Conservation (phyloP, 2,888 invertebrate species). For the Sympetrum striolatum region DNA sequence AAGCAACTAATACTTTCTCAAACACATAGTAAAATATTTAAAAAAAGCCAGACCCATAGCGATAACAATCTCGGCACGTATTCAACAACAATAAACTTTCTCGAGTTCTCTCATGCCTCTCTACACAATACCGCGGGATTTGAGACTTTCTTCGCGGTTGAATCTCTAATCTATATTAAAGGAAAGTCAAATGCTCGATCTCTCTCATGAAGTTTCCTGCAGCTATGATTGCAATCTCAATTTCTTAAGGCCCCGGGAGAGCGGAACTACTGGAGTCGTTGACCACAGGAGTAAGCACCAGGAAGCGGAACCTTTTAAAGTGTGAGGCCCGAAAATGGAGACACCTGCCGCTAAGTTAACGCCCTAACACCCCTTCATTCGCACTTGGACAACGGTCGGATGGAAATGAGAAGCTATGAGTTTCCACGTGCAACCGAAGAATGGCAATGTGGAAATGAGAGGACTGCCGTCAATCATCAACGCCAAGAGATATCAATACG, state of each 20-base stretch:
- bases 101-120: too few species aligned
- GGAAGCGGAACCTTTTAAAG: slow-evolving; percentile 3
- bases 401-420: not conserved
- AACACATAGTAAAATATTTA: too few species aligned
- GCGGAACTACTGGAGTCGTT: not conserved
- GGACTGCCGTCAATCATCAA: too few species aligned
- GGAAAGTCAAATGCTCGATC: not conserved
- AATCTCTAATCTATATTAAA: not conserved
- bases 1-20: too few species aligned
- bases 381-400: not conserved
- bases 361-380: not conserved
- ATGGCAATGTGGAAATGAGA: too few species aligned
- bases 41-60: too few species aligned
- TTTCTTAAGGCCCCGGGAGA: not conserved
- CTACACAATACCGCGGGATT: too few species aligned
- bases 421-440: too few species aligned
- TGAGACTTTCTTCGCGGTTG: too few species aligned
- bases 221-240: not conserved
- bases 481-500: too few species aligned
- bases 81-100: too few species aligned
- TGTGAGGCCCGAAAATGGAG: not conserved
- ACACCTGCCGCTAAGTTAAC: not conserved
- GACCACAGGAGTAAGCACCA: not conserved
- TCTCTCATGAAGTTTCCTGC: not conserved
- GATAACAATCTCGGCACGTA: too few species aligned